A percentile compares a stretch with the other conserved stretches of the same genome.
Evolutionary conservation across 2,797 vertebrate genomes (phyloP).

Genomic region (Megalops cyprinoides): DNA sequence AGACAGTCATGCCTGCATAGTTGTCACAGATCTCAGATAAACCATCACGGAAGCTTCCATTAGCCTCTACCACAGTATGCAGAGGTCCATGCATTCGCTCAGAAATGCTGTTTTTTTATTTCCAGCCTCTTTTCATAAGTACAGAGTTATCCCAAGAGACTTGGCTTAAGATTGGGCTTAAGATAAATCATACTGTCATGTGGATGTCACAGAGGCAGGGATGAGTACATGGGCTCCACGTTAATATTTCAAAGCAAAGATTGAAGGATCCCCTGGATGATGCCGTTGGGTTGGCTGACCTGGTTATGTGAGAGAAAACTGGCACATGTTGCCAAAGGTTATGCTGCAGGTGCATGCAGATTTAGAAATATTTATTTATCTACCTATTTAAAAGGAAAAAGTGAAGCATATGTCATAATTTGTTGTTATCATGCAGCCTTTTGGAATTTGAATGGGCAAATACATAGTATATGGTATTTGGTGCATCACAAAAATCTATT

Average conservation of each 20-base stretch:
- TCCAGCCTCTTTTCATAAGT: neutral
- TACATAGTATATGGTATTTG: no score
- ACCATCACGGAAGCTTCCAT: neutral
- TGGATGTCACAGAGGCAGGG: neutral
- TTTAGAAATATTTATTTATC: neutral
- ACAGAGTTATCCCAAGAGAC: neutral
- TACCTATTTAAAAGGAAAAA: no score
- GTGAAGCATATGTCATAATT: no score
- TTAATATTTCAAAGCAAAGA: constrained; percentile 7
- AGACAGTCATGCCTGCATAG: no score
- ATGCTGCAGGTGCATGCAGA: neutral
- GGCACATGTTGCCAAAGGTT: neutral
- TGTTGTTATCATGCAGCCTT: no score
- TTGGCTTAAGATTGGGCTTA: neutral
- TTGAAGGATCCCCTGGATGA: neutral
- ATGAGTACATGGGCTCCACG: neutral
- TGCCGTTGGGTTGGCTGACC: neutral
- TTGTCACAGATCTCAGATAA: neutral
- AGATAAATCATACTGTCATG: neutral
- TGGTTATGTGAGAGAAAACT: neutral
- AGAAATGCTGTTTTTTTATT: neutral
- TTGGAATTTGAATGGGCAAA: no score
- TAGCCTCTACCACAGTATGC: neutral
- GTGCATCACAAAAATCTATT: no score
- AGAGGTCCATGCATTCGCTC: neutral